A percentile compares a stretch with the other conserved stretches of the same genome.
Conservation (phyloP, 2,888 invertebrate genomes). For the Sminthurinus aureus region DNA sequence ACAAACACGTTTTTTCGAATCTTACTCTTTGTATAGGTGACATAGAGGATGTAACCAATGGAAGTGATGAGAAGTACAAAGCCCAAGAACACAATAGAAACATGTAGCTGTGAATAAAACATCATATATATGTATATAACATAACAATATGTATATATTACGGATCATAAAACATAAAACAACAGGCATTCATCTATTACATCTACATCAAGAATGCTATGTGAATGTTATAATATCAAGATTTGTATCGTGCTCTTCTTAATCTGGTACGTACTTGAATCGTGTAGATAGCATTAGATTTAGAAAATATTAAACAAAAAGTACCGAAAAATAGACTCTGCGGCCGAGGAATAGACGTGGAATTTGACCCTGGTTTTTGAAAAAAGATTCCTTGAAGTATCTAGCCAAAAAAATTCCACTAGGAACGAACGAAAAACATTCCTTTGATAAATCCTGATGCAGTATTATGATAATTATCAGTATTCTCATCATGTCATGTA, state of each 20-base stretch:
- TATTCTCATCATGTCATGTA: background rate
- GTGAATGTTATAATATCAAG: too few relatives aligned
- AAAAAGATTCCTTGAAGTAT: conserved; percentile 16
- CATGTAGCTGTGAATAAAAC: conserved; percentile 7
- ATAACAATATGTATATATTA: too few relatives aligned
- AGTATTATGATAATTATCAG: background rate
- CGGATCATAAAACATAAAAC: too few relatives aligned
- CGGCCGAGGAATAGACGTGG: background rate
- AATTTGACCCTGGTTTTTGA: background rate
- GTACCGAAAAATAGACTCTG: conserved; percentile 20
- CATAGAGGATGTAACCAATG: conserved; percentile 4
- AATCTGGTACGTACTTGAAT: too few relatives aligned
- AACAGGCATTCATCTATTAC: too few relatives aligned
- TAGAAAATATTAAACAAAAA: background rate
- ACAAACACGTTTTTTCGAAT: too few relatives aligned
- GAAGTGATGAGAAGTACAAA: background rate
- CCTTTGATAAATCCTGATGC: too few relatives aligned
- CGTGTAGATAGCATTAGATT: too few relatives aligned
- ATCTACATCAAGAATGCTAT: too few relatives aligned
- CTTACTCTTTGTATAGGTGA: background rate
- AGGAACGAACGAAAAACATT: background rate
- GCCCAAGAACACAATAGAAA: background rate
- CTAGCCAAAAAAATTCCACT: conserved; percentile 15
- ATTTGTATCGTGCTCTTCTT: too few relatives aligned
- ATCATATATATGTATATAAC: too few relatives aligned